These are phyloP conservation scores for Cyphomyrmex costatus DNA, from an alignment of 1,140 invertebrate genomes.

Conservation along the genomic window DNA sequence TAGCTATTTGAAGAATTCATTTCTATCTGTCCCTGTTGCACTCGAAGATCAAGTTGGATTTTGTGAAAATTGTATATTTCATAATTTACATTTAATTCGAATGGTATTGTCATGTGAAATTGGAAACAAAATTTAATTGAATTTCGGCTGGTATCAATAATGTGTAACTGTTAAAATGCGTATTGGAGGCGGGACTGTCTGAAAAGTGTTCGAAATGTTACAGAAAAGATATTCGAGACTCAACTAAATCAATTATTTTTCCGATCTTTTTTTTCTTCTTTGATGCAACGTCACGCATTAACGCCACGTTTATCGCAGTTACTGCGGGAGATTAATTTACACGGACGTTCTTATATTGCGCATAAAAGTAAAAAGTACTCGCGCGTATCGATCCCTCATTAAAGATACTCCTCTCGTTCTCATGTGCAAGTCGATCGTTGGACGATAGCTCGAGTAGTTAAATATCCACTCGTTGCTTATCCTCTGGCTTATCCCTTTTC, in stretches of 20 bases:
- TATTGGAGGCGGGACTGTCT: background rate
- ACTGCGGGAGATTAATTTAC: background rate
- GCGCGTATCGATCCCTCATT: conserved; percentile 65
- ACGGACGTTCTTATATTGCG: background rate
- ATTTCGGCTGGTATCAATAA: background rate
- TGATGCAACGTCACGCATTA: background rate
- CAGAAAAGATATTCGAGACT: background rate
- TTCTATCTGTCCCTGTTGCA: background rate
- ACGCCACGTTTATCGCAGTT: background rate
- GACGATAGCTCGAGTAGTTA: conserved; percentile 72
- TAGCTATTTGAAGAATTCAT: background rate
- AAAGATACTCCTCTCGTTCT: conserved; percentile 60
- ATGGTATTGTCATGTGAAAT: background rate
- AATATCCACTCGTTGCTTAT: conserved; percentile 67
- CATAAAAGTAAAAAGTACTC: conserved; percentile 4
- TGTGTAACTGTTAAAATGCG: background rate
- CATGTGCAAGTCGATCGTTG: conserved; percentile 71
- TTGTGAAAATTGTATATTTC: background rate
- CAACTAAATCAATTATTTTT: background rate
- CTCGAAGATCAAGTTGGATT: background rate
- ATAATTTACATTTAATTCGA: background rate
- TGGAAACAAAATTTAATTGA: background rate
- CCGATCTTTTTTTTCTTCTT: background rate
- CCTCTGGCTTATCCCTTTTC: conserved; percentile 5
- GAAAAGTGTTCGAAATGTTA: background rate